Evolutionary conservation across 2,797 vertebrate species (phyloP), one percentile per base, ranked within the genome.

Genomic region (Semotilus atromaculatus): DNA sequence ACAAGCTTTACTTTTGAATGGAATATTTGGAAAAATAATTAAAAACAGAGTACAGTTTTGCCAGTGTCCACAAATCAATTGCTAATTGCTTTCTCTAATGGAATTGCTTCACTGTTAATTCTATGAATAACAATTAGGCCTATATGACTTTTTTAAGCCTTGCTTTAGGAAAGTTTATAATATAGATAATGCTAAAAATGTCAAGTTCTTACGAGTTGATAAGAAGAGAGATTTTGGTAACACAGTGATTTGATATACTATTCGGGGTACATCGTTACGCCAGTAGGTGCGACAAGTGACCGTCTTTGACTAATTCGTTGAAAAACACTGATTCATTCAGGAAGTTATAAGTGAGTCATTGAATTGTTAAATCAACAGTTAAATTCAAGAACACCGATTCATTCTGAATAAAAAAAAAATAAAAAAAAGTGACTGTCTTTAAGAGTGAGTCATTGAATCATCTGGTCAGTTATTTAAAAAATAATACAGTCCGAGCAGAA

Each of bases 1-100:
- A 38, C 38, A 68, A 76, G 38, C 45, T 60, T 71, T 23, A n/a
- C 62, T 73, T 82, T 77, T 21, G 5, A 83, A 75, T 38, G 34
- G 45, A 18, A 51, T 83, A 36, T 76, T 83, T 76, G 43, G 18
- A 34, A 58, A 58, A 36, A 23, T 7, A 77, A 31, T 76, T 67
- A 48, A 66, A 11, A 64, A n/a, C 23, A 66, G 9, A 40, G 31
- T 55, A 66, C 0, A 13, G 18, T 45, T 83, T 67, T 13, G 53
- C 26, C 26, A 23, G 58, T 62, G 75, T 60, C 11, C 11, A 72
- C 5, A 67, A 55, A 26, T 7, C n/a, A 13, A 72, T 45, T 43
- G 19, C 38, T 60, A 72, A 81, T 72, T 18, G 53, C 26, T 60
- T 72, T 58, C 16, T 29, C 10, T 45, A 72, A 64, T 26, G 9